Evolutionary conservation across 2,113 vertebrate genomes (phyloP), one percentile per base, ranked within the genome.

Genomic region (Trichechus manatus): DNA sequence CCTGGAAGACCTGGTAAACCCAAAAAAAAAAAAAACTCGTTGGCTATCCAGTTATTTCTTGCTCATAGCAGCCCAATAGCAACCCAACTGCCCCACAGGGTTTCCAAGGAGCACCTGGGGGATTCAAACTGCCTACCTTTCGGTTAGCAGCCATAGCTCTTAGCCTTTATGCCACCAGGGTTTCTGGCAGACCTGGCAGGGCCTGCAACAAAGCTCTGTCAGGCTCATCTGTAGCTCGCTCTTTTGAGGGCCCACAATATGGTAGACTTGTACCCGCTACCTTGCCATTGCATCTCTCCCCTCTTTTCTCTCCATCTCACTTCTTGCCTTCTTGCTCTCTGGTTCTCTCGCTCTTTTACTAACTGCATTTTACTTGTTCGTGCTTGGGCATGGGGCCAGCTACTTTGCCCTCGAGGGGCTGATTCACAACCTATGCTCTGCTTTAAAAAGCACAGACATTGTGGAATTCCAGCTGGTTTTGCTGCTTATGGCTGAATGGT

Each of bases 291-390:
- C 97, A 93, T 94, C 91, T 93, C 92, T 97, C 97, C 97, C 44
- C 6, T 36, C 22, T 39, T 74, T n/a, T 72, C 6, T 36, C 19
- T 92, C 89, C 96, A 79, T 95, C 97, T 97, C 77, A 39, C 39
- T 39, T 29, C 47, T 20, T 33, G 47, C 44, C 29, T 39, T 20
- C 47, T 50, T 19, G 31, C 17, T 33, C 77, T 47, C 31, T 79
- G 29, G 7, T 47, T 20, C 31, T 20, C 7, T 66, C 13, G 5
- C 31, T 98, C 94, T 97, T 97, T 98, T 96, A 97, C 90, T 95
- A 97, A 97, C 96, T 97, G 95, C 97, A 96, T 98, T 98, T 97
- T 50, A 96, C 93, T 97, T 96, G 77, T 95, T 98, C 63, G 94
- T 6, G 10, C 95, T 98, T 97, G 97, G 97, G 96, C 97, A 97